Percentiles rank a stretch among this genome's conserved stretches.
Conservation (phyloP, 37 sponge, comb jelly and placozoan species). For the Bolinopsis microptera region DNA sequence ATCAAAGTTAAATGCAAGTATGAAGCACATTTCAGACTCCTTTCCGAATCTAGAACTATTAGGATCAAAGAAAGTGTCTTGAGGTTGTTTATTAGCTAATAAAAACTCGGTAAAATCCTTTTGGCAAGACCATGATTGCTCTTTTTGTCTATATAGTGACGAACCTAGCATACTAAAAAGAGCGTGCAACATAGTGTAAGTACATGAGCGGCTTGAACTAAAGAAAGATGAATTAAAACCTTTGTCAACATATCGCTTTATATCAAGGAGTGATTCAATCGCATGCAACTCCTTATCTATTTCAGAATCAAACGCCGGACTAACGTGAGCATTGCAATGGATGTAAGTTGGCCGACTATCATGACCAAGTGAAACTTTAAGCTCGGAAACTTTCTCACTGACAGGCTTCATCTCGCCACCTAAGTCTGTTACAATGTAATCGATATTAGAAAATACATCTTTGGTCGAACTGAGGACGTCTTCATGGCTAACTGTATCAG, state of each 20-base stretch:
- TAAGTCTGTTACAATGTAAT: too few relatives aligned
- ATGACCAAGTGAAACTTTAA: too few relatives aligned
- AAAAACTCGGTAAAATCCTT: not conserved
- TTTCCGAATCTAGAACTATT: not conserved
- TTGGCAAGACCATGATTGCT: not conserved
- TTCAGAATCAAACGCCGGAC: too few relatives aligned
- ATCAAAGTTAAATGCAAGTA: not conserved
- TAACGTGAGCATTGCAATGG: too few relatives aligned
- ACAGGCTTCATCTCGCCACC: too few relatives aligned
- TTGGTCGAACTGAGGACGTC: too few relatives aligned
- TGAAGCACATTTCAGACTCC: slow-evolving; percentile 29
- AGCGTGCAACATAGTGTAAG: not conserved
- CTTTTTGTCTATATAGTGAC: not conserved
- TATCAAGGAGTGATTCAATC: too few relatives aligned
- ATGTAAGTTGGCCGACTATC: too few relatives aligned
- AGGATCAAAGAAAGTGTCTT: not conserved
- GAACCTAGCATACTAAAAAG: not conserved
- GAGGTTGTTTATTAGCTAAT: not conserved
- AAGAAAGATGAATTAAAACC: not conserved
- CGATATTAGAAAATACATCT: too few relatives aligned
- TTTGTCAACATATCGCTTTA: not conserved
- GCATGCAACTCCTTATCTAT: too few relatives aligned
- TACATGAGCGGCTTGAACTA: not conserved
- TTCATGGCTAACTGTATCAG: too few relatives aligned
- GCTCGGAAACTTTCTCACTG: too few relatives aligned